Evolutionary conservation across 2,888 invertebrate species (phyloP).

Genomic region (Acleris emargana): DNA sequence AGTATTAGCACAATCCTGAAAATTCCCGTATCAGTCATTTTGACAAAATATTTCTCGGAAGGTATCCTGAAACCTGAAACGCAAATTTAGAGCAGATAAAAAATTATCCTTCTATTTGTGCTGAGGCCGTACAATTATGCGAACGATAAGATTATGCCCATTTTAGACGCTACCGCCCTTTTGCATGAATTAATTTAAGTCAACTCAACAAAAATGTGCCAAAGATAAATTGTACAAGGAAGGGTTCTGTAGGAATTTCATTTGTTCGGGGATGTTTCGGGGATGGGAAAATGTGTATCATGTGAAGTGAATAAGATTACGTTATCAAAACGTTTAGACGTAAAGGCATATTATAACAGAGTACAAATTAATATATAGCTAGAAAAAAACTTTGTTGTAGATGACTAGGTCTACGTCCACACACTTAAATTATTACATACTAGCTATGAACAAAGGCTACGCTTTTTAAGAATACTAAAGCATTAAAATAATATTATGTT

Average conservation of each 20-base stretch:
- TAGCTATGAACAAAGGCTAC: too few relatives aligned
- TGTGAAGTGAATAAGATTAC: too few relatives aligned
- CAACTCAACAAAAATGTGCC: conserved; percentile 59
- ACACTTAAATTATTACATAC: too few relatives aligned
- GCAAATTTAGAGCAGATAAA: conserved; percentile 54
- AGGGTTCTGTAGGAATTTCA: conserved; percentile 15
- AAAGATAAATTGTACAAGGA: conserved; percentile 2
- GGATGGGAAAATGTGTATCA: too few relatives aligned
- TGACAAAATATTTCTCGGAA: conserved; percentile 5
- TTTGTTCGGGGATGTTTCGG: neutral
- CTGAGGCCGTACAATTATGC: conserved; percentile 59
- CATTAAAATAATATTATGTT: too few relatives aligned
- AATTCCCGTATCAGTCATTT: neutral
- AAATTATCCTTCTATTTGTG: conserved; percentile 57
- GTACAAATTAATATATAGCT: too few relatives aligned
- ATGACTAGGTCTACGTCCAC: too few relatives aligned
- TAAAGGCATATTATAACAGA: too few relatives aligned
- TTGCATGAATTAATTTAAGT: conserved; percentile 72
- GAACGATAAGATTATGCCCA: conserved; percentile 66
- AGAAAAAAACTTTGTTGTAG: too few relatives aligned
- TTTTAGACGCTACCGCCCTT: conserved; percentile 65
- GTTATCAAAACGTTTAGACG: too few relatives aligned
- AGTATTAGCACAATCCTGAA: neutral
- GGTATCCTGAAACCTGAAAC: conserved; percentile 36
- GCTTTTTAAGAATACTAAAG: too few relatives aligned